Conservation (phyloP, 23 tunicate species). For the Trididemnum miniatum region DNA sequence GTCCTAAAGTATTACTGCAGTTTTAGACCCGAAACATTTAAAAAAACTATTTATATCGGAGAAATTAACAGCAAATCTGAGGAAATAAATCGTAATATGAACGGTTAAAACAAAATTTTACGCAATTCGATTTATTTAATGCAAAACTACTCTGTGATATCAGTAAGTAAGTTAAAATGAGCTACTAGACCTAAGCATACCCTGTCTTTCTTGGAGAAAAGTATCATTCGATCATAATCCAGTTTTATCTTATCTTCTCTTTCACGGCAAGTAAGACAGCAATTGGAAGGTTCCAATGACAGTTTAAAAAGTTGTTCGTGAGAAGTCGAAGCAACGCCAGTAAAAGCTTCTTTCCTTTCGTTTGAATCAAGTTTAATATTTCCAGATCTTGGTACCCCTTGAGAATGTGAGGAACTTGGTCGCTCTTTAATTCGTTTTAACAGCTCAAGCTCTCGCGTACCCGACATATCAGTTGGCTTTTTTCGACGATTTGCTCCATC, state of each 20-base stretch:
- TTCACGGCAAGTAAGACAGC: slow-evolving; percentile 57
- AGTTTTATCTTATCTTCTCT: slow-evolving; percentile 73
- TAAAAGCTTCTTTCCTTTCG: slow-evolving; percentile 64
- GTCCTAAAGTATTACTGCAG: too few relatives aligned
- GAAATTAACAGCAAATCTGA: too few relatives aligned
- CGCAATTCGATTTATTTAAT: too few relatives aligned
- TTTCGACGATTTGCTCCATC: slow-evolving; percentile 12
- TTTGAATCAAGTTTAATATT: not conserved
- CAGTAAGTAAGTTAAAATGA: too few relatives aligned
- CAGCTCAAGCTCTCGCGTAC: not conserved
- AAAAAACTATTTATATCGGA: too few relatives aligned
- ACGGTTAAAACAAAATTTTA: too few relatives aligned
- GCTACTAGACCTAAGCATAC: too few relatives aligned
- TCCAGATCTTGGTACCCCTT: not conserved
- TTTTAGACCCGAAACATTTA: too few relatives aligned
- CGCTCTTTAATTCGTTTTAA: slow-evolving; percentile 4
- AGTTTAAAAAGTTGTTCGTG: not conserved
- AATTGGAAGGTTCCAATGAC: not conserved
- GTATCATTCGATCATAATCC: slow-evolving; percentile 84
- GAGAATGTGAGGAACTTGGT: not conserved
- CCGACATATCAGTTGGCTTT: not conserved
- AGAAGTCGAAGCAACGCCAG: not conserved
- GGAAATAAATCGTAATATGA: too few relatives aligned
- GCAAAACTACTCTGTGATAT: too few relatives aligned
- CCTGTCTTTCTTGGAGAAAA: slow-evolving; percentile 86